Evolutionary conservation across 2,888 invertebrate genomes (phyloP), one percentile per base, ranked within the genome.

Genomic region (Drosophila rellima): DNA sequence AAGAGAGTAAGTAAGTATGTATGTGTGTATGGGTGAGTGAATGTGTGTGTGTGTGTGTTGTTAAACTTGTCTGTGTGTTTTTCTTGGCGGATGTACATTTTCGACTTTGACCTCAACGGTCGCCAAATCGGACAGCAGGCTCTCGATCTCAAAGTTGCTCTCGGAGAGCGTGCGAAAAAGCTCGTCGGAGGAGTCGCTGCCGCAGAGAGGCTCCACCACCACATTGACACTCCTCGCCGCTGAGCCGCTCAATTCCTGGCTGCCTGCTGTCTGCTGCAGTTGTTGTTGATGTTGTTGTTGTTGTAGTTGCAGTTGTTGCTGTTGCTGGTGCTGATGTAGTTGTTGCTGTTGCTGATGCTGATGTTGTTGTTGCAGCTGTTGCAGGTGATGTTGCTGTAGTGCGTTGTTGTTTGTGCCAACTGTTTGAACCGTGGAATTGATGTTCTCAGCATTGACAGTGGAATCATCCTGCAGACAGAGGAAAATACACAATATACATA

Each of bases 81-180:
- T 26, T 17, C 26, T 59, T 60, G 82, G 81, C 74, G 85, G 63
- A 83, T 83, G 78, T 86, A 86, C 85, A 87, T 78, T 81, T 84
- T 92, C 91, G 91, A 95, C 96, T 94, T 96, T 96, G 89, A 96
- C 95, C 91, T 95, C 95, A 80, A 95, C 94, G 75, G 94, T 94
- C 50, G 96, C 96, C 88, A 96, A 94, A 92, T 96, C 96, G 68
- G 96, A 95, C 84, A 96, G 94, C 90, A 96, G 95, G 80, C 95
- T 96, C 90, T 98, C 97, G 82, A 98, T 95, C 92, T 97, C 97
- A 90, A 97, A 97, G 67, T 96, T 95, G 57, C 96, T 95, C 87
- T 97, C 97, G 35, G 96, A 96, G 44, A 97, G 93, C 91, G 96
- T 96, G 83, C 96, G 96, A 88, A 97, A 95, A 70, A 97, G 95